A percentile compares a stretch with the other conserved stretches of the same genome.
Evolutionary conservation across 2,113 vertebrate genomes (phyloP).

Genomic region (Tursiops truncatus): DNA sequence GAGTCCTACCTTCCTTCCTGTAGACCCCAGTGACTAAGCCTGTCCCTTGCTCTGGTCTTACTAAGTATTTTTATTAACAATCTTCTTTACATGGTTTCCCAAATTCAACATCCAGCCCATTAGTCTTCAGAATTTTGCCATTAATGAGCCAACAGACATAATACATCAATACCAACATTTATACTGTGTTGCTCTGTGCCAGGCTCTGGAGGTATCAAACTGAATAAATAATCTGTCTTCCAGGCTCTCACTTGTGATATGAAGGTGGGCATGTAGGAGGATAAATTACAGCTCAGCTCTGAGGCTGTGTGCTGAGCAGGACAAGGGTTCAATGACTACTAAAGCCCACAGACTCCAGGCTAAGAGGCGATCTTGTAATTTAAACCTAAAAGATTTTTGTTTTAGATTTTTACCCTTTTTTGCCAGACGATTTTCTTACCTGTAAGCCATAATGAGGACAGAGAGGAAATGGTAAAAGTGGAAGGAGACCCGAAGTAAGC

Average conservation of each 20-base stretch:
- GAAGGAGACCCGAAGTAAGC: background rate
- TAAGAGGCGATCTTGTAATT: background rate
- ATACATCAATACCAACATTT: background rate
- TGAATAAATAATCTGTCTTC: background rate
- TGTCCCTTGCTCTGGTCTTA: background rate
- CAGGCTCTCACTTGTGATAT: background rate
- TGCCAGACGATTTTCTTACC: background rate
- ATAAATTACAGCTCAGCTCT: background rate
- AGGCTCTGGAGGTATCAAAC: background rate
- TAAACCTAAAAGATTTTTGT: background rate
- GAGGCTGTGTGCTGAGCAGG: background rate
- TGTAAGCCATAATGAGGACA: background rate
- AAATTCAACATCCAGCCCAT: background rate
- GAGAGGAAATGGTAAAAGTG: background rate
- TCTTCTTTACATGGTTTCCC: background rate
- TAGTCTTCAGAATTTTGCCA: background rate
- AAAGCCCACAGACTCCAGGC: background rate
- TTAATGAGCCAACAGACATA: background rate
- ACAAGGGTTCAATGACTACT: background rate
- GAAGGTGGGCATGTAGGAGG: background rate
- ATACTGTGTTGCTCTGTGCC: background rate
- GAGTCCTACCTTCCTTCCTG: background rate
- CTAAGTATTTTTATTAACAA: background rate
- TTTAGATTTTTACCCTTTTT: background rate
- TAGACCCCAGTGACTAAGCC: background rate